These are phyloP conservation scores for Gymnopithys bicolor DNA, from an alignment of 2,797 vertebrate species.

Conservation along the genomic window DNA sequence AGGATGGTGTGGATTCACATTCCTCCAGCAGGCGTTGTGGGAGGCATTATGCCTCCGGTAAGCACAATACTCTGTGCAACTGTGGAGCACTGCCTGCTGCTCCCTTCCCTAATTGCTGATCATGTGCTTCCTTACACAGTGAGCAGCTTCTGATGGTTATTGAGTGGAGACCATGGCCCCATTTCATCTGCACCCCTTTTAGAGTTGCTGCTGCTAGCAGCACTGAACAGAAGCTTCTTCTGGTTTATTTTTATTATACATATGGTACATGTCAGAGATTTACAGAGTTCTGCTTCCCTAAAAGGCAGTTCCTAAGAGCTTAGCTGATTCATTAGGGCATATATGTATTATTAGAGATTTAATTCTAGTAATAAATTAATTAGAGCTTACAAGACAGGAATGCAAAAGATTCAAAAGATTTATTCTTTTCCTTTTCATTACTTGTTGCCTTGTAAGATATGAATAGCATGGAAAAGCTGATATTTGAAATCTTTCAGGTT, in stretches of 20 bases:
- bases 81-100: neutral
- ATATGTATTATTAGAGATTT: conserved; percentile 1
- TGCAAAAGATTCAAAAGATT: neutral
- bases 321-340: neutral
- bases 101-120: neutral
- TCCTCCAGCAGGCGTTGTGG: neutral
- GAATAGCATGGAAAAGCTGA: neutral
- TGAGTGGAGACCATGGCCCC: neutral
- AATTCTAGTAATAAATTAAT: neutral
- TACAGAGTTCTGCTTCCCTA: neutral
- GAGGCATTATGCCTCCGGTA: neutral
- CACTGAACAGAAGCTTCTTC: neutral
- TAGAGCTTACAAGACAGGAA: neutral
- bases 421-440: neutral
- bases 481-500: neutral
- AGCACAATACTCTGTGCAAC: neutral
- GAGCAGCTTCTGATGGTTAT: neutral
- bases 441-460: neutral
- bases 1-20: neutral
- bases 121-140: neutral
- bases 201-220: neutral
- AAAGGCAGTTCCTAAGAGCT: neutral
- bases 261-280: neutral
- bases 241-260: neutral
- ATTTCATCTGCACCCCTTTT: neutral